phyloP scores from a whole-genome alignment of 2,113 vertebrate genomes.

The Passer domesticus region DNA sequence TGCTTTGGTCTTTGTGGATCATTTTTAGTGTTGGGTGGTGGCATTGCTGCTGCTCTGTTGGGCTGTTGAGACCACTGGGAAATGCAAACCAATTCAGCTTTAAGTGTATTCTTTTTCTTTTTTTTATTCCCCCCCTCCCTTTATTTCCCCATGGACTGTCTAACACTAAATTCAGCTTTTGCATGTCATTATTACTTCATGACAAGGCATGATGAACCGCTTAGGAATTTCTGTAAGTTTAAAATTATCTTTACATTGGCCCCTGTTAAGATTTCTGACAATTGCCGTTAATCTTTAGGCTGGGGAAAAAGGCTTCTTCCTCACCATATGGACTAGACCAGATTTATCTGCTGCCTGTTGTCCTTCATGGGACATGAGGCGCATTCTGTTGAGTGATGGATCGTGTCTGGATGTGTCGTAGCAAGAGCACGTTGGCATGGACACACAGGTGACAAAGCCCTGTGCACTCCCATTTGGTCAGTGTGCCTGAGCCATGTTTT shows the following conservation, averaged over 20 bases:
- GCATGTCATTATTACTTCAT: slow-evolving; percentile 1
- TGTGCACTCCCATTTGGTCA: neutral
- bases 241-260: slow-evolving; percentile 48
- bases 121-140: fast-evolving
- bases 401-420: neutral
- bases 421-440: neutral
- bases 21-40: neutral
- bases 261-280: slow-evolving; percentile 61
- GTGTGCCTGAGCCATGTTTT: neutral
- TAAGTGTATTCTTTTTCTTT: neutral
- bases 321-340: slow-evolving; percentile 60
- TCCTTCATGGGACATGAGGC: slow-evolving; percentile 64
- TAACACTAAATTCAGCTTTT: slow-evolving; percentile 19
- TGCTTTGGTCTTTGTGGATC: neutral
- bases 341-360: slow-evolving; percentile 54
- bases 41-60: neutral
- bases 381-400: slow-evolving; percentile 49
- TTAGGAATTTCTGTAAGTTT: slow-evolving; percentile 58
- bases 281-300: slow-evolving; percentile 49
- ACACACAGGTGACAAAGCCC: neutral
- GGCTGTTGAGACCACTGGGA: neutral
- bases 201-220: slow-evolving; percentile 2
- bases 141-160: neutral
- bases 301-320: neutral
- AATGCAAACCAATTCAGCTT: neutral